Conservation (phyloP, 1,140 invertebrate species). For the Nixonia krombeini region DNA sequence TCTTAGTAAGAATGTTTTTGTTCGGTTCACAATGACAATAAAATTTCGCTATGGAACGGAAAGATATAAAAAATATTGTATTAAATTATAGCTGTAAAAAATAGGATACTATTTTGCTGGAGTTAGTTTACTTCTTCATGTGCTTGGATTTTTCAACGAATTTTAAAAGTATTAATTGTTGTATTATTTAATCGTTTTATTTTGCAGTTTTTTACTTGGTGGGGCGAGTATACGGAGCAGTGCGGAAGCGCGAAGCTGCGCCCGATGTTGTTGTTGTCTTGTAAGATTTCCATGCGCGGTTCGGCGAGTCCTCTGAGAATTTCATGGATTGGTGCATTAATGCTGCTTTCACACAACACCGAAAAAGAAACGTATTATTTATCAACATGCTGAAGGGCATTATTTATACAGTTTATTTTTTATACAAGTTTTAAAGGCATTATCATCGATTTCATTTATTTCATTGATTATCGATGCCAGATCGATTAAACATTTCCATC, state of each 20-base stretch:
- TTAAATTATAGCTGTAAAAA: no score
- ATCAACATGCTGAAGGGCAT: neutral
- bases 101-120: no score
- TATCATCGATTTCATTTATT: conserved; percentile 6
- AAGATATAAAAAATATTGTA: no score
- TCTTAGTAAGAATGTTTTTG: no score
- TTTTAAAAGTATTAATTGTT: no score
- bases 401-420: no score
- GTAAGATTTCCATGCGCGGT: conserved; percentile 71
- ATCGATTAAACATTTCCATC: neutral
- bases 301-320: conserved; percentile 70
- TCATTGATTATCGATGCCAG: no score
- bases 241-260: conserved; percentile 67
- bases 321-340: conserved; percentile 64
- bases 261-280: conserved; percentile 69
- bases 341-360: conserved; percentile 37
- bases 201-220: conserved; percentile 61
- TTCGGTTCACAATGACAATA: no score
- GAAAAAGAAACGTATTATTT: conserved; percentile 9
- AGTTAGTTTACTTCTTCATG: no score
- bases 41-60: no score
- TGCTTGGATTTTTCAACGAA: no score
- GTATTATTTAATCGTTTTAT: conserved; percentile 17
- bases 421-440: neutral
- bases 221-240: conserved; percentile 67